Percentiles rank a stretch among this genome's conserved stretches.
Evolutionary conservation across 2,888 invertebrate species (phyloP).

Genomic region (Ophion ventricosus): DNA sequence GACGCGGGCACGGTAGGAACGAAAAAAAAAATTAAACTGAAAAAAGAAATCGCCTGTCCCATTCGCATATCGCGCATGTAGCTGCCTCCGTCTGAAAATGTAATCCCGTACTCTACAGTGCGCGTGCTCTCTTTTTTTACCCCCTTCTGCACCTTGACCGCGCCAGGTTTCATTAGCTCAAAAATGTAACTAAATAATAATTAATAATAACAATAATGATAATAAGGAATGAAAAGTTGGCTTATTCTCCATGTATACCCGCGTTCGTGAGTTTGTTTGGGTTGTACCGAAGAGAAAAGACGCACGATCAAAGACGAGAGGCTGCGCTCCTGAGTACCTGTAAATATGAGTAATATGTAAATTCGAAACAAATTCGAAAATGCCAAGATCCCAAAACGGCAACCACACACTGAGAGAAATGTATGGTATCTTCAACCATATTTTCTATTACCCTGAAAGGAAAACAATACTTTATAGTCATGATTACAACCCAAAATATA

Average conservation of each 20-base stretch:
- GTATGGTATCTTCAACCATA: no score
- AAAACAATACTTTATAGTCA: no score
- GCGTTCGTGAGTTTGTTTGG: background rate
- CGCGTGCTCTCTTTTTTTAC: constrained; percentile 44
- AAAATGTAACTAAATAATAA: constrained; percentile 67
- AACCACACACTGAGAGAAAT: no score
- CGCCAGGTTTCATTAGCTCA: constrained; percentile 37
- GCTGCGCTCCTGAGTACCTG: no score
- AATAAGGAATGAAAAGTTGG: background rate
- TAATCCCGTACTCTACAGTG: constrained; percentile 69
- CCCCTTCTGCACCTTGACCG: constrained; percentile 44
- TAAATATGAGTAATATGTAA: no score
- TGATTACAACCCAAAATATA: no score
- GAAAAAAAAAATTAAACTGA: constrained; percentile 37
- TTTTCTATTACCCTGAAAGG: no score
- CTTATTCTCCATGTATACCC: background rate
- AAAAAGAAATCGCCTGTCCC: constrained; percentile 63
- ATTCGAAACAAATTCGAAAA: no score
- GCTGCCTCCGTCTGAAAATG: constrained; percentile 72
- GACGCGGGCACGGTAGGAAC: constrained; percentile 38
- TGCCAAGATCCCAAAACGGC: no score
- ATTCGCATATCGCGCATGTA: constrained; percentile 72
- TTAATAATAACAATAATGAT: constrained; percentile 56
- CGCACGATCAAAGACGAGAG: background rate
- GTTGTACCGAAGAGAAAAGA: background rate